Evolutionary conservation across 2,113 vertebrate genomes (phyloP), one percentile per base, ranked within the genome.

Genomic region (Capreolus pygargus): DNA sequence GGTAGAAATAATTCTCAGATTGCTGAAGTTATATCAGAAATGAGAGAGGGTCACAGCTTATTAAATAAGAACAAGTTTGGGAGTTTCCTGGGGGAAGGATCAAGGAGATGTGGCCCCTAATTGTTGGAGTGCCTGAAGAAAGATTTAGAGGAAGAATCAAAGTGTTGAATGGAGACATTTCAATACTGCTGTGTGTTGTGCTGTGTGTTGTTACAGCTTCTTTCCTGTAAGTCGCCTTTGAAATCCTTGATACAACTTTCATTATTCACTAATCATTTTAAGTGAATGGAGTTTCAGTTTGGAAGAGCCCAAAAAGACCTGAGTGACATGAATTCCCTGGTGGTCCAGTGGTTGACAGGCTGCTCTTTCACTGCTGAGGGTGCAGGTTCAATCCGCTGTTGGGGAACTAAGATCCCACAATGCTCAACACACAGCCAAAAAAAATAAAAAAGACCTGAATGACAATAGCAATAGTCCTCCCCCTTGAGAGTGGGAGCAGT

Each of bases 1-100:
- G 16, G 15, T 86, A 94, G 58, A 95, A 95, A 83, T 86, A 91
- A 95, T 86, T 91, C 39, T 96, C 28, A 96, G 52, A 92, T 83
- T 86, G 54, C 54, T 96, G 23, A 97, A 58, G 39, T 89, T 94
- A 89, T 79, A 81, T 92, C 78, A 76, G 17, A 94, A 96, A 88
- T 76, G 54, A 64, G 36, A 86, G 36, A 87, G 17, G 82, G 19
- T 64, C 84, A 94, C 23, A 81, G 12, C 12, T 64, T 92, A 89
- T 89, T 95, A 92, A 89, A 82, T 92, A 79, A 96, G 76, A 87
- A 70, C 14, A 95, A 78, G 13, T 87, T 84, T 95, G 36, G 36
- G 58, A 86, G 55, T 55, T 95, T 67, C 78, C 87, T 86, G 28
- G 30, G 30, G 52, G 12, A 36, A 74, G 45, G 78, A 93, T 93